Conservation (phyloP, 2,113 vertebrate genomes). For the Pachyramphus minor region DNA sequence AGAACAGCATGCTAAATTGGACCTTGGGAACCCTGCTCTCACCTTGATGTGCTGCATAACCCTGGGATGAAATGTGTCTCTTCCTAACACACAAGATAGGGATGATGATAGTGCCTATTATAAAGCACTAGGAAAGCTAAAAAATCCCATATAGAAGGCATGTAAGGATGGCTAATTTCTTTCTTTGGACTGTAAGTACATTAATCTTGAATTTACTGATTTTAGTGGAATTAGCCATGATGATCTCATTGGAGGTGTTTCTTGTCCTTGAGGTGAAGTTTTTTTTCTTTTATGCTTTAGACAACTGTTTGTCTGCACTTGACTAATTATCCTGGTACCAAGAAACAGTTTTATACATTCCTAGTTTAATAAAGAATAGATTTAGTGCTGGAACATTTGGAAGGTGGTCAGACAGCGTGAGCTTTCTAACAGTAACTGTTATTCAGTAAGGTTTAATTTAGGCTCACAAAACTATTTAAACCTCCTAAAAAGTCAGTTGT, state of each 20-base stretch:
- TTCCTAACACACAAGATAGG: background rate
- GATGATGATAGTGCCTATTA: background rate
- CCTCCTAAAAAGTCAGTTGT: background rate
- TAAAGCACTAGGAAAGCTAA: background rate
- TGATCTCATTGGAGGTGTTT: background rate
- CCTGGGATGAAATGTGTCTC: background rate
- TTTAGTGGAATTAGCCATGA: background rate
- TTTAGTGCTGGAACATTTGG: background rate
- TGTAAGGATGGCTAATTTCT: background rate
- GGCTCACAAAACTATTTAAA: background rate
- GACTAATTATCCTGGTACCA: background rate
- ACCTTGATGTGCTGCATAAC: background rate
- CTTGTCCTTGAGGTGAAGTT: background rate
- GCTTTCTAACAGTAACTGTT: background rate
- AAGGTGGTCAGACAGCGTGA: background rate
- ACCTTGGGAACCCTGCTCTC: background rate
- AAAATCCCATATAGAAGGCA: background rate
- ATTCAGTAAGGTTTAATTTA: background rate
- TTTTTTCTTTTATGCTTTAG: background rate
- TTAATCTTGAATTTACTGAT: background rate
- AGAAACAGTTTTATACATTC: background rate
- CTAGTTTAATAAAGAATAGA: background rate
- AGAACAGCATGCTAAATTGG: background rate
- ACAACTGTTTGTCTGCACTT: background rate
- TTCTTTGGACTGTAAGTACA: background rate